Base-by-base conservation (phyloP, 2,888 invertebrate species). In the Nymphalis polychloros region DNA sequence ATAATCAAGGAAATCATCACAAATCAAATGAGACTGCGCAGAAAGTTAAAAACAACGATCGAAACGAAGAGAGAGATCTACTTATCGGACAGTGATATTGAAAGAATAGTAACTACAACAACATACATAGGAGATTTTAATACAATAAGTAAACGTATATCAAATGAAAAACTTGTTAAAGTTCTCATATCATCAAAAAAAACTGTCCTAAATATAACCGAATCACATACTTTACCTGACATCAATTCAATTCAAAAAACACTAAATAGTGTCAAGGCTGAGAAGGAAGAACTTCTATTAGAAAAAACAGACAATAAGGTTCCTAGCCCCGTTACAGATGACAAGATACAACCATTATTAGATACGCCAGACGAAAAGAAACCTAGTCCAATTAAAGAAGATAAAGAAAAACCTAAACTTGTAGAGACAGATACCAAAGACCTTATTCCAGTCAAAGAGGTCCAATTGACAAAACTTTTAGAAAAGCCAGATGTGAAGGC, bases 101-200 rank as follows among this genome's bases (percentile, higher is more conserved):
- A 72, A 50, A 69, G 35, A 31, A 27, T 72, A 7, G 64, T 50
- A 31, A 65, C 60, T 41, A 71, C 50, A 10, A 64, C 63, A 41
- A 31, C 69, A 41, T 70, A 47, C 23, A 63, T 73, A 10, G 69
- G 62, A 19, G 75, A 75, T 53, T 75, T 65, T 53, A 72, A 75
- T 67, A 50, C 70, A 48, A 59, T 60, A 27, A 70, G 48, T 16
- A 68, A 72, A 16, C 59, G 27, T 19, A 48, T 62, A 47, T 57
- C 68, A 53, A 75, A 73, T 63, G 68, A 69, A 65, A 75, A 72
- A 55, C 31, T 69, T 13, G 41, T 69, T 8, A 69, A 71, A 63
- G 48, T 75, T 17, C 50, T 59, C 27, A 64, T 74, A 41, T 70
- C 67, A 19, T 68, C 72, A 46, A 69, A 69, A 49, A 71, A 74